phyloP scores from a whole-genome alignment of 2,113 vertebrate genomes.

The Myotis brandtii region DNA sequence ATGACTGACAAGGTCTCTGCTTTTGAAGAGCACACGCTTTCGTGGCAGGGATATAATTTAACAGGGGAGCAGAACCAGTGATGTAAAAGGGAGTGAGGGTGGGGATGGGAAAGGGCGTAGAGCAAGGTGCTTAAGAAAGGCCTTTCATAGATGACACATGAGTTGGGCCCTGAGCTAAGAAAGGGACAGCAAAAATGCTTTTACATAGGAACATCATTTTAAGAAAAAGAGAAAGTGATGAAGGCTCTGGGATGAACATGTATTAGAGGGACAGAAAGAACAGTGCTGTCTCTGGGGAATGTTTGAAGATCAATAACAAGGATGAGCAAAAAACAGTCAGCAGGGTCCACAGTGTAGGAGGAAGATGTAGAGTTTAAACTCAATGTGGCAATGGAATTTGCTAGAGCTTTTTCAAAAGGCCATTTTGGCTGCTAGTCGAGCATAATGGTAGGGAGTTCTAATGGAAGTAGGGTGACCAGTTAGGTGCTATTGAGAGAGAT shows the following conservation, averaged over 20 bases:
- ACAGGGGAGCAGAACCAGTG: background rate
- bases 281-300: rapidly evolving
- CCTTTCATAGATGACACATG: background rate
- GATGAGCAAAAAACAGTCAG: too few relatives aligned
- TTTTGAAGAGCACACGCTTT: rapidly evolving
- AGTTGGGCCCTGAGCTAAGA: background rate
- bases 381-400: background rate
- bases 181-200: background rate
- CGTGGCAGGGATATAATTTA: background rate
- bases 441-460: too few relatives aligned
- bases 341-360: rapidly evolving
- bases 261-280: background rate
- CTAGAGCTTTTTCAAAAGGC: background rate
- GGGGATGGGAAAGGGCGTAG: background rate
- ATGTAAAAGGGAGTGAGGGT: background rate
- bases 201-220: background rate
- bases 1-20: background rate
- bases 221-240: background rate
- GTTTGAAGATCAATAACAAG: background rate
- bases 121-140: background rate
- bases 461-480: background rate
- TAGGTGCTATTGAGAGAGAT: rapidly evolving
- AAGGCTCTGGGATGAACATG: background rate
- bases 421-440: background rate
- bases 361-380: background rate